phyloP scores from a whole-genome alignment of 1,140 invertebrate species.

The Drusus annulatus region DNA sequence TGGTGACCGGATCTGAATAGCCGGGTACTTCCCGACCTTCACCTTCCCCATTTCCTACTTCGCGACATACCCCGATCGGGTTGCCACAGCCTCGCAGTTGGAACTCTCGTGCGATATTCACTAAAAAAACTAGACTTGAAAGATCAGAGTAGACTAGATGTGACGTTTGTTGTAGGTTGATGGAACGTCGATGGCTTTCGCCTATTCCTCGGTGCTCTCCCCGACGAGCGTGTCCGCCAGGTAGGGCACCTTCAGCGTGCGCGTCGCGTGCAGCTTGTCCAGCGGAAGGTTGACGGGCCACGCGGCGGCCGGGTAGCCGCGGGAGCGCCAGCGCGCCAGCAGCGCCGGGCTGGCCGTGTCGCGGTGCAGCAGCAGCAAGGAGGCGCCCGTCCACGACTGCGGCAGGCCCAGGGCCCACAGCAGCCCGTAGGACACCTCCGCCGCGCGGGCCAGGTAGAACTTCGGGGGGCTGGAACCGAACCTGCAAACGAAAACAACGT shows the following conservation, averaged over 20 bases:
- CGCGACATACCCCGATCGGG: too few relatives aligned
- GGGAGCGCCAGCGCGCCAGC: constrained; percentile 69
- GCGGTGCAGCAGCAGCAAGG: constrained; percentile 79
- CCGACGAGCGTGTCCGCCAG: constrained; percentile 78
- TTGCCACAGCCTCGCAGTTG: too few relatives aligned
- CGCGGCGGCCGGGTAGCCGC: constrained; percentile 73
- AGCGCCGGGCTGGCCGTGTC: constrained; percentile 77
- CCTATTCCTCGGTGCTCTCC: constrained; percentile 61
- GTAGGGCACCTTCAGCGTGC: constrained; percentile 74
- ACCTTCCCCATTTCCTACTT: too few relatives aligned
- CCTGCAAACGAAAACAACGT: constrained; percentile 37
- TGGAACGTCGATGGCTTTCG: too few relatives aligned
- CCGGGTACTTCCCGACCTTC: too few relatives aligned
- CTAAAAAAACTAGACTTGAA: too few relatives aligned
- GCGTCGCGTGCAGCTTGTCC: constrained; percentile 76
- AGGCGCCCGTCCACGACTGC: constrained; percentile 72
- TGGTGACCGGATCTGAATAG: too few relatives aligned
- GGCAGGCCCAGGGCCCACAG: constrained; percentile 72
- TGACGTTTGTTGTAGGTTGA: too few relatives aligned
- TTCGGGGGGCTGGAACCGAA: constrained; percentile 65
- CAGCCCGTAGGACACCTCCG: constrained; percentile 74
- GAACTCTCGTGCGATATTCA: too few relatives aligned
- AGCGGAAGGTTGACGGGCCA: constrained; percentile 79
- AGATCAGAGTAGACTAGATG: too few relatives aligned
- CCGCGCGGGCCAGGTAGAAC: constrained; percentile 65